Conservation (phyloP, 2,113 vertebrate genomes). For the Circaetus gallicus region DNA sequence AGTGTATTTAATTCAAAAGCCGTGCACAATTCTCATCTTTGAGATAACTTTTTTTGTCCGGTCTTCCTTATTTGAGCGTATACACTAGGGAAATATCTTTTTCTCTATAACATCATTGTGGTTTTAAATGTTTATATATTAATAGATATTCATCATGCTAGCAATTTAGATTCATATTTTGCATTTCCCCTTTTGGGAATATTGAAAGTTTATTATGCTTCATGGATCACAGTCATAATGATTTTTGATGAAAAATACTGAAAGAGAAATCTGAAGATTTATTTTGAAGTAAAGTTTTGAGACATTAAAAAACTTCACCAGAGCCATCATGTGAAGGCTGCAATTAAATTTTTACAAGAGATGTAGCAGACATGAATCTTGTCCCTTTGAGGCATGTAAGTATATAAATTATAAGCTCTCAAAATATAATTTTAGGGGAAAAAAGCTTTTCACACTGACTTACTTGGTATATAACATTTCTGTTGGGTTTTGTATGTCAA, state of each 20-base stretch:
- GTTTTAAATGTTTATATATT: conserved; percentile 24
- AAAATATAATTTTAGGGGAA: background rate
- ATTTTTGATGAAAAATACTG: background rate
- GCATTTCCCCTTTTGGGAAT: background rate
- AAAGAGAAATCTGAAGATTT: background rate
- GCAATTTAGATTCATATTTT: conserved; percentile 20
- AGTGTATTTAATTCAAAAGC: conserved; percentile 20
- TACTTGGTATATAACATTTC: background rate
- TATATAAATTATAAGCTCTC: background rate
- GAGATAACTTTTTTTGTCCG: background rate
- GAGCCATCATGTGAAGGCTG: background rate
- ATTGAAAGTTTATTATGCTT: background rate
- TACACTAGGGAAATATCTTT: conserved; percentile 26
- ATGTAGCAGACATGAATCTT: background rate
- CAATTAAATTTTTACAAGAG: background rate
- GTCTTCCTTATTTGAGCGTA: background rate
- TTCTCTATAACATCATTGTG: background rate
- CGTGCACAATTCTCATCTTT: background rate
- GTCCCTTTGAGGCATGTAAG: background rate
- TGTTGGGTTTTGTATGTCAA: background rate
- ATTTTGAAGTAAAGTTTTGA: conserved; percentile 11
- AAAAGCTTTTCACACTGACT: background rate
- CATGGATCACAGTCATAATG: background rate
- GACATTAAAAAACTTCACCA: background rate
- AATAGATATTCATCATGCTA: background rate